Conservation (phyloP, 2,888 invertebrate genomes). For the Brachylomia viminalis region DNA sequence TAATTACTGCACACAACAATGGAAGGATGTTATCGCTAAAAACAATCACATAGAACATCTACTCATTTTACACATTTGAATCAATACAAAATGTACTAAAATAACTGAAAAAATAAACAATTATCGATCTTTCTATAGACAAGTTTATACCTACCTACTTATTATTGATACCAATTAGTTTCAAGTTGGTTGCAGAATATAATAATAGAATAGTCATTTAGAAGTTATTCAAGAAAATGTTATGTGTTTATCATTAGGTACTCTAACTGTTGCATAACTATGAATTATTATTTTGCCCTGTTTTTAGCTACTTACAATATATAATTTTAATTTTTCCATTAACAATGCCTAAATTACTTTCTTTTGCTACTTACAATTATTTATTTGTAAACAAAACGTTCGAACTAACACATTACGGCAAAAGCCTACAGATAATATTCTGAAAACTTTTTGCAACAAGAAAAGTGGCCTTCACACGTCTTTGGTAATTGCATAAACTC, state of each 20-base stretch:
- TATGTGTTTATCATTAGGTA: neutral
- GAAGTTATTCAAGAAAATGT: neutral
- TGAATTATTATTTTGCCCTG: neutral
- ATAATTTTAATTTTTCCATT: neutral
- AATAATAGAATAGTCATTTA: neutral
- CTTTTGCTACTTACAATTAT: neutral
- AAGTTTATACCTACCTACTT: neutral
- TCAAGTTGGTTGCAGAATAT: neutral
- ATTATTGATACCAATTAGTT: neutral
- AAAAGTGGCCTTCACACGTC: slow-evolving; percentile 30
- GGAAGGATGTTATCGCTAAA: neutral
- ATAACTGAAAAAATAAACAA: neutral
- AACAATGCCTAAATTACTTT: neutral
- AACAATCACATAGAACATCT: neutral
- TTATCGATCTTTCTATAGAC: neutral
- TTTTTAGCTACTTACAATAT: neutral
- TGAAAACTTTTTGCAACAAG: slow-evolving; percentile 25
- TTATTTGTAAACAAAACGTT: neutral
- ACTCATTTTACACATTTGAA: neutral
- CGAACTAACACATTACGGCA: neutral
- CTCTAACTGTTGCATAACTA: neutral
- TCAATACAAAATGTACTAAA: neutral
- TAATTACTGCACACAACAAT: slow-evolving; percentile 5
- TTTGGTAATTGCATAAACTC: slow-evolving; percentile 19
- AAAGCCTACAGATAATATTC: slow-evolving; percentile 3